These are phyloP conservation scores for Sitta carolinensis DNA, from an alignment of 2,797 vertebrate genomes.

Conservation along the genomic window DNA sequence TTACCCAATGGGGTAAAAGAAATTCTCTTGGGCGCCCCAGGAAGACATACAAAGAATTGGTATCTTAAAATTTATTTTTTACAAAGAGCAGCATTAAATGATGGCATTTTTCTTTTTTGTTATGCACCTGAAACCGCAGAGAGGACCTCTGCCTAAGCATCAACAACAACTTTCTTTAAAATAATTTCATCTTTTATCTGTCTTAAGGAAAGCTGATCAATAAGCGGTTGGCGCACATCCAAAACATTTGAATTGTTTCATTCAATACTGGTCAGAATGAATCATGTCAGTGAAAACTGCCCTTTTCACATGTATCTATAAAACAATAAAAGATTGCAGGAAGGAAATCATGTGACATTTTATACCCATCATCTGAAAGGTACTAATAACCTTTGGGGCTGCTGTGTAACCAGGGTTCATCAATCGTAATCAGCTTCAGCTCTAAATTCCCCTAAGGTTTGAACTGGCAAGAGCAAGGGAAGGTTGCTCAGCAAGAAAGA, in stretches of 20 bases:
- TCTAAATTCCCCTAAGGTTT: not conserved
- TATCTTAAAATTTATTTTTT: not conserved
- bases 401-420: conserved; percentile 6
- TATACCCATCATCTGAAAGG: conserved; percentile 20
- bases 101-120: not conserved
- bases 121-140: not conserved
- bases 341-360: conserved; percentile 35
- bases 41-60: not conserved
- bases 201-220: not conserved
- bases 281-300: conserved; percentile 7
- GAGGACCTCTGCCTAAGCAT: not conserved
- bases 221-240: not conserved
- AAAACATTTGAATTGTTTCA: not conserved
- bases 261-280: not conserved
- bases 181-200: conserved; percentile 3
- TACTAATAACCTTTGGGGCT: conserved; percentile 35
- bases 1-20: not conserved
- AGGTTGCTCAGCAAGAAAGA: not conserved
- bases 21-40: not conserved
- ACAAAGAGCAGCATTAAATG: not conserved
- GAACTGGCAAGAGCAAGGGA: not conserved
- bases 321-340: not conserved
- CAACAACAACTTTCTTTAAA: not conserved
- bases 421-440: conserved; percentile 18
- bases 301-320: not conserved